Evolutionary conservation across 2,113 vertebrate genomes (phyloP).

Genomic region (Nycticryphes semicollaris): DNA sequence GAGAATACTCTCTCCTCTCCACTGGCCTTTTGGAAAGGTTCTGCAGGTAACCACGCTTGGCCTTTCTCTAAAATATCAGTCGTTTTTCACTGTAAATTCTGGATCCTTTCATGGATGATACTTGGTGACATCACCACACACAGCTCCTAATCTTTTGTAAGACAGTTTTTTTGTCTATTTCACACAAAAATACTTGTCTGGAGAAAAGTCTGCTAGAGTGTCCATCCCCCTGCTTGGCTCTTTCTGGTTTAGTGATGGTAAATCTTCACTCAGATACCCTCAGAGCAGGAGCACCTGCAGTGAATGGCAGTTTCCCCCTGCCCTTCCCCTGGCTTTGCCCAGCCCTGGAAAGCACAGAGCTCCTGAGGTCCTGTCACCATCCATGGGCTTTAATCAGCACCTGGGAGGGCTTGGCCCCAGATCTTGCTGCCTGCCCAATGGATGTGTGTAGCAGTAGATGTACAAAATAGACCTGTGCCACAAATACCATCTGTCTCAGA

Average conservation of each 20-base stretch:
- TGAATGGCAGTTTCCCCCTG: neutral
- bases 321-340: neutral
- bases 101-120: neutral
- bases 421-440: neutral
- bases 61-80: neutral
- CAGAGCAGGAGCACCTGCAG: neutral
- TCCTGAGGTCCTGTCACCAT: neutral
- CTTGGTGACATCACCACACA: neutral
- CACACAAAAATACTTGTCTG: neutral
- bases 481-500: neutral
- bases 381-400: neutral
- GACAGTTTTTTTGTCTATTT: neutral
- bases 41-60: neutral
- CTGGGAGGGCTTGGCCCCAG: neutral
- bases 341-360: neutral
- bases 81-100: neutral
- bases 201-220: neutral
- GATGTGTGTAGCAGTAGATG: neutral
- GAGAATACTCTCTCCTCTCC: neutral
- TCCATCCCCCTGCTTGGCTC: neutral
- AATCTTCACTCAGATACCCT: neutral
- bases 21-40: neutral
- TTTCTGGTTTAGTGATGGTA: neutral
- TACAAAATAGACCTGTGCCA: neutral
- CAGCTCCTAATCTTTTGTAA: neutral